A percentile compares a stretch with the other conserved stretches of the same genome.
Evolutionary conservation across 2,113 vertebrate species (phyloP).

Genomic region (Coptodon bakossiorum): DNA sequence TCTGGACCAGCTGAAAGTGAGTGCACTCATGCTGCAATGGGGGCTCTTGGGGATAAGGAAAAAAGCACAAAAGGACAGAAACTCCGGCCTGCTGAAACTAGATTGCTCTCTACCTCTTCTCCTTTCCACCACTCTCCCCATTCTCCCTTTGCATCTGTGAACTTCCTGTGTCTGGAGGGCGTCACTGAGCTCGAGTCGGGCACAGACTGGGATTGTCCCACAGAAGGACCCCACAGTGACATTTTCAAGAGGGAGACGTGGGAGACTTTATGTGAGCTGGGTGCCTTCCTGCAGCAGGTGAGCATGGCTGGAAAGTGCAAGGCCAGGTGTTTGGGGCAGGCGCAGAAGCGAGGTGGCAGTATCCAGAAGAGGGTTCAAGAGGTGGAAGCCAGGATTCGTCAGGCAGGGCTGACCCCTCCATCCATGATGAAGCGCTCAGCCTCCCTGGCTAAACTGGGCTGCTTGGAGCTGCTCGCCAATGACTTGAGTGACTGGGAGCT

Average conservation of each 20-base stretch:
- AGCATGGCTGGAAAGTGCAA: constrained; percentile 18
- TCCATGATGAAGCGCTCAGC: constrained; percentile 91
- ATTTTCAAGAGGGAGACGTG: constrained; percentile 61
- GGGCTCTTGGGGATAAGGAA: background rate
- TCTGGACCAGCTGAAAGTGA: background rate
- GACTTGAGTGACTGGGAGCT: constrained; percentile 76
- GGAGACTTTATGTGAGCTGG: constrained; percentile 67
- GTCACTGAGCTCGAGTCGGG: constrained; percentile 77
- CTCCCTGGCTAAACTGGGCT: constrained; percentile 88
- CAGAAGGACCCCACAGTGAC: constrained; percentile 41
- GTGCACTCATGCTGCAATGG: background rate
- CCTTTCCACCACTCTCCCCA: constrained; percentile 15
- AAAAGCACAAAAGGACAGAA: constrained; percentile 42
- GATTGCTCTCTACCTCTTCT: constrained; percentile 40
- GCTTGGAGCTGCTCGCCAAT: constrained; percentile 85
- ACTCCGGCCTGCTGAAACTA: constrained; percentile 23
- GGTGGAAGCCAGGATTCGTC: constrained; percentile 80
- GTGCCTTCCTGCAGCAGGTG: constrained; percentile 68
- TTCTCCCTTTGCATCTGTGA: constrained; percentile 48
- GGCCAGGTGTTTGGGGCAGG: background rate
- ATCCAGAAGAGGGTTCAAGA: constrained; percentile 73
- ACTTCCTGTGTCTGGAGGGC: constrained; percentile 73
- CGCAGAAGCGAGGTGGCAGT: constrained; percentile 14
- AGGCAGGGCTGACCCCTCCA: constrained; percentile 81
- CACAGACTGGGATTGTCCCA: constrained; percentile 65